phyloP scores from a whole-genome alignment of 2,797 vertebrate species.

The Adelosebastes latens region DNA sequence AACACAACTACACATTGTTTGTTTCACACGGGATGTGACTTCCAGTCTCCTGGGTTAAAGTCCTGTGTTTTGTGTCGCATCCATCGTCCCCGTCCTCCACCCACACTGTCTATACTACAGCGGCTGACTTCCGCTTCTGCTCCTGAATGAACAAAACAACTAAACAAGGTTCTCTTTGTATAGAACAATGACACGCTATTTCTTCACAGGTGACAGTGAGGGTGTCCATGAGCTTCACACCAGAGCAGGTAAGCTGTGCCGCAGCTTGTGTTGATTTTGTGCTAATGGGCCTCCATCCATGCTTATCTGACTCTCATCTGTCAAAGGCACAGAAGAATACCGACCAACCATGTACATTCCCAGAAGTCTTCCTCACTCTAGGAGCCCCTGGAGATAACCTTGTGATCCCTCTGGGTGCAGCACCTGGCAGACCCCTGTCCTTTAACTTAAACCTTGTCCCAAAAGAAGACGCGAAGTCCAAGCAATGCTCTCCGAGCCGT shows the following conservation, averaged over 20 bases:
- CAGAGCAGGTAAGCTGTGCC: slow-evolving; percentile 65
- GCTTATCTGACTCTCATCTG: slow-evolving; percentile 24
- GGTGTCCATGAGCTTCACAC: slow-evolving; percentile 80
- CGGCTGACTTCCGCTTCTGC: too few relatives aligned
- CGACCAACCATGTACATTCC: slow-evolving; percentile 55
- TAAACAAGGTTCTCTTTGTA: background rate
- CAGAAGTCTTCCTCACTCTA: slow-evolving; percentile 80
- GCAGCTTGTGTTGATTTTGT: background rate
- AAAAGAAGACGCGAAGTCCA: slow-evolving; percentile 48
- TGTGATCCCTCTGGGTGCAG: slow-evolving; percentile 73
- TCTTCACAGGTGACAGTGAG: slow-evolving; percentile 74
- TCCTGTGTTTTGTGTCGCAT: too few relatives aligned
- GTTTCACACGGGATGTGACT: too few relatives aligned
- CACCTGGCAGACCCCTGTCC: slow-evolving; percentile 63
- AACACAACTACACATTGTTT: too few relatives aligned
- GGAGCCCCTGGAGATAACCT: slow-evolving; percentile 76
- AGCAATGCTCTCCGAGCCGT: slow-evolving; percentile 47
- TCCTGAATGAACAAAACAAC: background rate
- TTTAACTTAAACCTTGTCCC: slow-evolving; percentile 74
- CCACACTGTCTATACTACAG: too few relatives aligned
- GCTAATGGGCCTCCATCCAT: background rate
- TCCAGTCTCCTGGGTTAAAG: too few relatives aligned
- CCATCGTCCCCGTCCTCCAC: too few relatives aligned
- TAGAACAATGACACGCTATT: slow-evolving; percentile 8
- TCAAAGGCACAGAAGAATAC: slow-evolving; percentile 53